Conservation (phyloP, 2,797 vertebrate species). For the Poecilia gillii region DNA sequence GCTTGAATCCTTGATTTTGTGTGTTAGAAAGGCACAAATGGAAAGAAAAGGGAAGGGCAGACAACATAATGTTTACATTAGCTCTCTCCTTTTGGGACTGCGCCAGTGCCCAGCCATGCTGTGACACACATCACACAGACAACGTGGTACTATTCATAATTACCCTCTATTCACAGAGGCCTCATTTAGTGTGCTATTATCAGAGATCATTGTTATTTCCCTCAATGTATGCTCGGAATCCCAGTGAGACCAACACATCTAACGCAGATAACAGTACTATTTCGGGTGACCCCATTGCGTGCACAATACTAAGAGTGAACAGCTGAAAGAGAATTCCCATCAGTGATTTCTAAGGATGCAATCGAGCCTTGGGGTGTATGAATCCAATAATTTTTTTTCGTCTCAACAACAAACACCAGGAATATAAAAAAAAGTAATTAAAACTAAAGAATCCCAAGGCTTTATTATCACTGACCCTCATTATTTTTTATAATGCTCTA, state of each 20-base stretch:
- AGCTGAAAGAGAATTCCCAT: constrained; percentile 65
- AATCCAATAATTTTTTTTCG: constrained; percentile 24
- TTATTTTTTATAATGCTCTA: constrained; percentile 7
- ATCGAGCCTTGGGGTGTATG: constrained; percentile 45
- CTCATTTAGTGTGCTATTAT: constrained; percentile 76
- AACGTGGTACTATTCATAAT: constrained; percentile 72
- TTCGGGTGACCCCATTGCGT: constrained; percentile 77
- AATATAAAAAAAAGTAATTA: constrained; percentile 27
- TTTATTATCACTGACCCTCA: constrained; percentile 23
- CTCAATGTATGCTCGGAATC: constrained; percentile 64
- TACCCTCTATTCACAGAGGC: constrained; percentile 72
- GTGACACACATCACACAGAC: constrained; percentile 73
- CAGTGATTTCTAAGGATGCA: constrained; percentile 68
- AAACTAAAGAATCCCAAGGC: constrained; percentile 9
- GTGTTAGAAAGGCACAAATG: constrained; percentile 30
- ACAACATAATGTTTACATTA: constrained; percentile 73
- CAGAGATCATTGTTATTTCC: constrained; percentile 78
- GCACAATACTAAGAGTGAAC: constrained; percentile 62
- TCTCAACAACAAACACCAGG: constrained; percentile 26
- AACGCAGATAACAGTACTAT: constrained; percentile 71
- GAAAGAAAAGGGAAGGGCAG: constrained; percentile 22
- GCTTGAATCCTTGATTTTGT: constrained; percentile 29
- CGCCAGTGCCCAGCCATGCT: constrained; percentile 65
- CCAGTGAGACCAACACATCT: constrained; percentile 73
- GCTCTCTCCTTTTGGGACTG: constrained; percentile 56